These are phyloP conservation scores for Sebastolobus alascanus DNA, from an alignment of 2,797 vertebrate genomes.

Conservation along the genomic window DNA sequence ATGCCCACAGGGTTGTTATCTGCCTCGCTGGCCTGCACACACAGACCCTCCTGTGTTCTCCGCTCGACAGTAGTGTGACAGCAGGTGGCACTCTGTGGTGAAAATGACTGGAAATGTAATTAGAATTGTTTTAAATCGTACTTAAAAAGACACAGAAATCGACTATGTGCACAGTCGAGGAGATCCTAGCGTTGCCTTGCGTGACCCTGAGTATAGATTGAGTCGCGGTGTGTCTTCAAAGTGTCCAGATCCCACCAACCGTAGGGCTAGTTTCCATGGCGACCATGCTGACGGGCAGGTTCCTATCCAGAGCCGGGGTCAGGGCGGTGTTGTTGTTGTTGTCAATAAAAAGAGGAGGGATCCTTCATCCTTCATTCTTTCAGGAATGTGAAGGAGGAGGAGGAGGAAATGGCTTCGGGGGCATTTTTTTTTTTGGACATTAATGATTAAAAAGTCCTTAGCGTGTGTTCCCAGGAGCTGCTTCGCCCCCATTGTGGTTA, in stretches of 20 bases:
- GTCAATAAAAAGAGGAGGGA: conserved; percentile 50
- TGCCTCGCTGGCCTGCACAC: conserved; percentile 6
- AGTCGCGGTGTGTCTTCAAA: conserved; percentile 43
- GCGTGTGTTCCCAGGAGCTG: conserved; percentile 35
- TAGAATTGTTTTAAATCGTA: background rate
- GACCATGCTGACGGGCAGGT: conserved; percentile 46
- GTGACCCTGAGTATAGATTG: conserved; percentile 30
- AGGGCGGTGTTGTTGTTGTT: conserved; percentile 39
- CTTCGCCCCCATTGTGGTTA: conserved; percentile 16
- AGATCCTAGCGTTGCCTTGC: conserved; percentile 16
- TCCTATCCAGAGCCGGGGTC: conserved; percentile 28
- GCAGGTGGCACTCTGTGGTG: conserved; percentile 54
- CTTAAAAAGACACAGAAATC: background rate
- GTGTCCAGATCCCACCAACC: conserved; percentile 32
- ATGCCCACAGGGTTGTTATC: conserved; percentile 27
- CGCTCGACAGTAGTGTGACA: conserved; percentile 32
- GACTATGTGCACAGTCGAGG: background rate
- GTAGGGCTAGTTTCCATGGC: conserved; percentile 58
- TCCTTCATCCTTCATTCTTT: conserved; percentile 50
- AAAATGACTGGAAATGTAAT: background rate
- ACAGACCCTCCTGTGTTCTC: conserved; percentile 40
- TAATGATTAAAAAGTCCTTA: background rate
- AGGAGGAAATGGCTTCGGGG: conserved; percentile 37
- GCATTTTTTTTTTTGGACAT: background rate
- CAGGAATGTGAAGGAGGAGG: conserved; percentile 68